Base-by-base conservation (phyloP, 2,888 invertebrate genomes). In the Drosophila mettleri region DNA sequence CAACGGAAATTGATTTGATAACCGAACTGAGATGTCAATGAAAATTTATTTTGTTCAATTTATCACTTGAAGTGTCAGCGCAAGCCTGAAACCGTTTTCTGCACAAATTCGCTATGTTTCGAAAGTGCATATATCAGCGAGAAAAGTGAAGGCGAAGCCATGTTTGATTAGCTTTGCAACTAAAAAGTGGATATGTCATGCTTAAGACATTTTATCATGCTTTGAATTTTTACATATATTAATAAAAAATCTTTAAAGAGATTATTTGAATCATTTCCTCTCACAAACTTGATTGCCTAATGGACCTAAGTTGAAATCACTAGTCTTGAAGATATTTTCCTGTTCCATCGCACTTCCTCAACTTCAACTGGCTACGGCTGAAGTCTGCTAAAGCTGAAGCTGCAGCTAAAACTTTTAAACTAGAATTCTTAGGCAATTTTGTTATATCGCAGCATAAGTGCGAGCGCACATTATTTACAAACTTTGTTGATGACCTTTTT, bases 1-100 rank as follows among this genome's bases (percentile, higher is more conserved):
- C 74, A 83, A 76, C 80, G 91, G 91, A 91, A 91, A 91, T 91
- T 91, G 91, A 90, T 90, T 91, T 90, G 81, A 83, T 79, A 83
- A 86, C 74, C 79, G 53, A 65, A 61, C 54, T 54, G 78, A 76
- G 76, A 63, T 58, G 69, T 33, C 58, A 41, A 52, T 38, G 55
- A 46, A 41, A 45, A 54, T 64, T 70, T 73, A 54, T 63, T 75
- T 65, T 34, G 58, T 55, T 64, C 31, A 61, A 70, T 61, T 57
- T 67, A 66, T 61, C 69, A 77, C 38, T 61, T 36, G 33, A 55
- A 64, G 45, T 68, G 57, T 33, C 31, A 41, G 39, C 18, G 38
- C 31, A 43, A 14, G 29, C 36, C 49, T 18, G 39, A 49, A 36
- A 52, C 24, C n/a, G 31, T 59, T 45, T 66, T 66, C 39, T n/a